Conservation (phyloP, 2,113 vertebrate species). For the Conger conger region DNA sequence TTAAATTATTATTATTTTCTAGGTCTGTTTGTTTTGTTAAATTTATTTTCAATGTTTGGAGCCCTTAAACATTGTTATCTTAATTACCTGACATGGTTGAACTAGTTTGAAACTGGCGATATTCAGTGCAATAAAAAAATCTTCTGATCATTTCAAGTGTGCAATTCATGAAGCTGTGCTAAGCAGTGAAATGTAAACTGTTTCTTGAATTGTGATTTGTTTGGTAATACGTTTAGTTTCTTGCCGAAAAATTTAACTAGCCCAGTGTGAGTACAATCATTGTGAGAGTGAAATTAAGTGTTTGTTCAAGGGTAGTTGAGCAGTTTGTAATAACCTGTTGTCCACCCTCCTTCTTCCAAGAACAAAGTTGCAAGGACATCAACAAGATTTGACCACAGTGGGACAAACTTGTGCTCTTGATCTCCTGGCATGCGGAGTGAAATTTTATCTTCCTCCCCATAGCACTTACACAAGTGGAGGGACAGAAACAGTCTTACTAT, state of each 20-base stretch:
- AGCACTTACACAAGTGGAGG: background rate
- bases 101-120: background rate
- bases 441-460: conserved; percentile 42
- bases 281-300: background rate
- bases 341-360: conserved; percentile 10
- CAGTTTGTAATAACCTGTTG: background rate
- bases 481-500: conserved; percentile 10
- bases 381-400: conserved; percentile 71
- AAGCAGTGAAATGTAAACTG: background rate
- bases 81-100: background rate
- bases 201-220: too few relatives aligned
- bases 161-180: background rate
- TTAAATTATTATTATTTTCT: background rate
- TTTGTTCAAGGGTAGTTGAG: background rate
- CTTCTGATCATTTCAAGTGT: background rate
- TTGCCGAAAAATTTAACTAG: background rate
- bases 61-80: background rate
- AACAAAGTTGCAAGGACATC: conserved; percentile 61
- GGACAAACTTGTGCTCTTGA: conserved; percentile 58
- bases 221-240: background rate
- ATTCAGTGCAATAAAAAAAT: background rate
- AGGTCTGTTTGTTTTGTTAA: conserved; percentile 49
- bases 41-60: conserved; percentile 44
- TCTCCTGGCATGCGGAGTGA: conserved; percentile 51
- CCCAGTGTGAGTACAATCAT: background rate